Evolutionary conservation across 2,888 invertebrate species (phyloP), one percentile per base, ranked within the genome.

Genomic region (Salticus scenicus): DNA sequence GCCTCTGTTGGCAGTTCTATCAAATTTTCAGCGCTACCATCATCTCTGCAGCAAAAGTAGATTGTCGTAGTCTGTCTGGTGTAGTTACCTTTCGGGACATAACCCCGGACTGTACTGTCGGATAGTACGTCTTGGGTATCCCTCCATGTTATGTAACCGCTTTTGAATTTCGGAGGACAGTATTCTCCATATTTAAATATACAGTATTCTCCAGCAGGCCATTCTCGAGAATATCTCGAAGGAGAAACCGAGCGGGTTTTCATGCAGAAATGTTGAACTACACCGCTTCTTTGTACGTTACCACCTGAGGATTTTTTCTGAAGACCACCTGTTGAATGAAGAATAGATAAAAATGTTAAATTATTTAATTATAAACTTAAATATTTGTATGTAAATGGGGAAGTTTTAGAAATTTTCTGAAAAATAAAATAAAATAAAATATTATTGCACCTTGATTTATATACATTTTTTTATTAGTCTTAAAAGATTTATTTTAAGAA

Each of bases 31-130:
- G 88, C 86, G 71, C 88, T 88, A 0, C 89, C 89, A 33, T 89
- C 89, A n/a, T 88, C 87, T 14, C 89, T 88, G 69, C 89, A 89
- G 79, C 89, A 89, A 75, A 89, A 89, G 69, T 88, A 84, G 20
- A 89, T 88, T 14, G 88, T 88, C 0, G 89, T 89, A 63, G 87
- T 86, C 57, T 85, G 87, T 28, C 51, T 30, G 0, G 85, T 88
- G 76, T 89, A 89, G 27, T 87, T 82, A 10, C 88, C 88, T 17
- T 72, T 83, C 14, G 87, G 78, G n/a, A 47, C 12, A 24, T 66
- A 76, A 28, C 70, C 77, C 4, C 27, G 1, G 0, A 71, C 41
- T 24, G 20, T 42, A 71, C 41, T 75, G 24, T 82, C 73, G 1
- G 87, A 73, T 12, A 80, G 37, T 4, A 64, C 66, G 10, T 37